Evolutionary conservation across 2,797 vertebrate species (phyloP).

Genomic region (Graptemys geographica): DNA sequence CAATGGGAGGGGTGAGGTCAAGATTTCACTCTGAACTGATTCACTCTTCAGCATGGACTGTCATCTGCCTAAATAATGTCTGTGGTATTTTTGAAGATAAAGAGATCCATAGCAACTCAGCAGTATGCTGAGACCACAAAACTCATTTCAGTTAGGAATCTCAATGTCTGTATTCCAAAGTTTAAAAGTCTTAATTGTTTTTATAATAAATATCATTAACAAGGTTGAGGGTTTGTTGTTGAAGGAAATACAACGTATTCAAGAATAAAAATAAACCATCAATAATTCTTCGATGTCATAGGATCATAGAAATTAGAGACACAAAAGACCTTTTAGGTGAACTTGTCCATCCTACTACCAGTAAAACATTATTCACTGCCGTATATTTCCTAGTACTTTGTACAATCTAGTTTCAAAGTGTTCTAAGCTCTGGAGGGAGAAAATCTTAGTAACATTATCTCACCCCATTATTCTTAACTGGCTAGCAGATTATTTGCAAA

Average conservation of each 20-base stretch:
- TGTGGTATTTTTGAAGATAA: not conserved
- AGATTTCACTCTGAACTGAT: not conserved
- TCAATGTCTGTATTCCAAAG: not conserved
- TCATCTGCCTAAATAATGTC: not conserved
- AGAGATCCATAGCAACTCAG: not conserved
- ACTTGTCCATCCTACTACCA: not conserved
- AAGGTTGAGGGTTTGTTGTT: not conserved
- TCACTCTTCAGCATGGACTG: not conserved
- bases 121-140: not conserved
- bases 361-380: not conserved
- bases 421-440: not conserved
- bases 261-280: not conserved
- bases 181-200: not conserved
- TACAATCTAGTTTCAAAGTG: not conserved
- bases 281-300: not conserved
- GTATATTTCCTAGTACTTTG: not conserved
- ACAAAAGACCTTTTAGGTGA: not conserved
- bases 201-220: constrained; percentile 19
- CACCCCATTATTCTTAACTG: not conserved
- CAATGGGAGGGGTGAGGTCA: not conserved
- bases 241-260: not conserved
- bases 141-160: not conserved
- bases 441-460: not conserved
- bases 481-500: not conserved
- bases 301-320: not conserved